Evolutionary conservation across 2,888 invertebrate species (phyloP).

Genomic region (Piscicola geometra): DNA sequence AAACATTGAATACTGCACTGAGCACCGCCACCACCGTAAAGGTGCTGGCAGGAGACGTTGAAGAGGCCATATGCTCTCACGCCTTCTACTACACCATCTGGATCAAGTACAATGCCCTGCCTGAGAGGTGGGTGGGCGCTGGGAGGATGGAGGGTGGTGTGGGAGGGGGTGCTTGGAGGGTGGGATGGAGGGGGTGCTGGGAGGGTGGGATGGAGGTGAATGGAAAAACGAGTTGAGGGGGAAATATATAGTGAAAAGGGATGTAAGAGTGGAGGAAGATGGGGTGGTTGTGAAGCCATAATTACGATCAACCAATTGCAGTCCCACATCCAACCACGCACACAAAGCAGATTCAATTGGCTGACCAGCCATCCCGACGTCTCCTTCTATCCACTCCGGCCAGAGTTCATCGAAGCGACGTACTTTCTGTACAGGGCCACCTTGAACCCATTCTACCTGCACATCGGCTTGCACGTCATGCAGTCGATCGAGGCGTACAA

Average conservation of each 20-base stretch:
- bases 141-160: neutral
- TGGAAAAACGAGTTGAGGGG: neutral
- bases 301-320: too few species aligned
- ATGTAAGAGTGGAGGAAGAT: too few species aligned
- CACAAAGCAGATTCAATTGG: constrained; percentile 53
- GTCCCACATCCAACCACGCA: too few species aligned
- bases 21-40: too few species aligned
- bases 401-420: constrained; percentile 65
- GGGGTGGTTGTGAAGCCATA: too few species aligned
- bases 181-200: neutral
- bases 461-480: constrained; percentile 63
- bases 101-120: constrained; percentile 62
- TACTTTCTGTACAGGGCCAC: constrained; percentile 65
- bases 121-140: constrained; percentile 52
- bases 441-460: constrained; percentile 65
- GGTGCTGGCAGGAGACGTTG: constrained; percentile 63
- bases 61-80: constrained; percentile 65
- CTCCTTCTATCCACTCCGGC: constrained; percentile 63
- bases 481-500: constrained; percentile 59
- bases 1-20: too few species aligned
- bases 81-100: constrained; percentile 64
- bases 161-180: neutral
- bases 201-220: neutral
- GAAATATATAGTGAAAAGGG: too few species aligned
- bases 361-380: constrained; percentile 58